Conservation (phyloP, 2,113 vertebrate genomes). For the Passer domesticus region DNA sequence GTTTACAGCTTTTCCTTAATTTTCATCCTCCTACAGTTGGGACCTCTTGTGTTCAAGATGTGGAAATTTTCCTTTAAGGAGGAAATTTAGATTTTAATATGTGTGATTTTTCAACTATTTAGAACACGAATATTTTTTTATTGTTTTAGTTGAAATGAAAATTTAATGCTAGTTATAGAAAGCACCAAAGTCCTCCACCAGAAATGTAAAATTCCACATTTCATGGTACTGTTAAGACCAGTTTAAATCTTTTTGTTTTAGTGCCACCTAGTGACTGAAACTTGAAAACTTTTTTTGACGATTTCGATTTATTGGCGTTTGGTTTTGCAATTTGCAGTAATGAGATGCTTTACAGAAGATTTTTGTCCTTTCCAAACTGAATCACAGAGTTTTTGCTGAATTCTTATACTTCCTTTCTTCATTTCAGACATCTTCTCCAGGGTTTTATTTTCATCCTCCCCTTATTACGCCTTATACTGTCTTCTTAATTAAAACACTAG, state of each 20-base stretch:
- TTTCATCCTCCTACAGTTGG: neutral
- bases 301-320: neutral
- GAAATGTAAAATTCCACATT: neutral
- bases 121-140: neutral
- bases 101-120: neutral
- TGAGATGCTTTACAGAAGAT: neutral
- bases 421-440: neutral
- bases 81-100: neutral
- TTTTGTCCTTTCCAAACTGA: neutral
- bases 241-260: slow-evolving; percentile 41
- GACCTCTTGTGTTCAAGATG: neutral
- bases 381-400: neutral
- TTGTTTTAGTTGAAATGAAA: neutral
- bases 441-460: rapidly evolving
- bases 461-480: neutral
- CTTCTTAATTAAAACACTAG: neutral
- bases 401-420: neutral
- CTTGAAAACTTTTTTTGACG: neutral
- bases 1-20: neutral
- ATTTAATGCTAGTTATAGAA: neutral
- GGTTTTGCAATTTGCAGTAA: neutral
- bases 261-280: slow-evolving; percentile 67
- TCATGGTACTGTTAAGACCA: neutral
- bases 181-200: neutral
- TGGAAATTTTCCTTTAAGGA: neutral